These are phyloP conservation scores for Acomys russatus DNA, from an alignment of 2,797 vertebrate genomes.

Conservation along the genomic window DNA sequence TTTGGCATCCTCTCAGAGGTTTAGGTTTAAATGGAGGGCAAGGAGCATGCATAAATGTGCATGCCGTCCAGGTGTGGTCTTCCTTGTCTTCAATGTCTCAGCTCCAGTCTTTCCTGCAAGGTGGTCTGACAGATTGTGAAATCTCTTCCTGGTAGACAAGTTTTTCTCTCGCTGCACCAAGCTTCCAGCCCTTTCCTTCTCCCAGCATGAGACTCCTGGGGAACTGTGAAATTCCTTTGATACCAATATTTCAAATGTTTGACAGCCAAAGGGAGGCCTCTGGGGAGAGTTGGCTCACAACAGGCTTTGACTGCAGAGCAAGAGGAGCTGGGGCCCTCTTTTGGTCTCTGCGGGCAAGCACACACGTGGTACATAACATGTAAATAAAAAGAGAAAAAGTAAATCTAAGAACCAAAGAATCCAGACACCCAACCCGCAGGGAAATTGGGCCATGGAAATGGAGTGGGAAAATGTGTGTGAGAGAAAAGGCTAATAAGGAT, in stretches of 20 bases:
- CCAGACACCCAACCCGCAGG: background rate
- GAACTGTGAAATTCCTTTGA: background rate
- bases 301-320: background rate
- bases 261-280: background rate
- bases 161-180: background rate
- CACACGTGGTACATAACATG: no score
- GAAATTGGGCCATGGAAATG: background rate
- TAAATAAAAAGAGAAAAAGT: background rate
- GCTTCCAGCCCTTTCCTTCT: background rate
- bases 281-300: background rate
- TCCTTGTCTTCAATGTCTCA: background rate
- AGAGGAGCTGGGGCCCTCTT: background rate
- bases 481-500: background rate
- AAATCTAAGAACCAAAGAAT: background rate
- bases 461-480: background rate
- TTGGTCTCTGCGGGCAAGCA: background rate
- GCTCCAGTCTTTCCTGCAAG: background rate
- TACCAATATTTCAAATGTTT: background rate
- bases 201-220: background rate
- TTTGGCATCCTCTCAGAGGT: background rate
- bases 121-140: background rate
- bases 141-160: background rate
- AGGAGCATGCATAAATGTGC: accelerated
- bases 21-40: background rate
- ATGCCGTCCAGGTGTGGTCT: background rate